Percentiles rank a stretch among this genome's conserved stretches.
Evolutionary conservation across 2,888 invertebrate genomes (phyloP).

Genomic region (Sisyra nigra): DNA sequence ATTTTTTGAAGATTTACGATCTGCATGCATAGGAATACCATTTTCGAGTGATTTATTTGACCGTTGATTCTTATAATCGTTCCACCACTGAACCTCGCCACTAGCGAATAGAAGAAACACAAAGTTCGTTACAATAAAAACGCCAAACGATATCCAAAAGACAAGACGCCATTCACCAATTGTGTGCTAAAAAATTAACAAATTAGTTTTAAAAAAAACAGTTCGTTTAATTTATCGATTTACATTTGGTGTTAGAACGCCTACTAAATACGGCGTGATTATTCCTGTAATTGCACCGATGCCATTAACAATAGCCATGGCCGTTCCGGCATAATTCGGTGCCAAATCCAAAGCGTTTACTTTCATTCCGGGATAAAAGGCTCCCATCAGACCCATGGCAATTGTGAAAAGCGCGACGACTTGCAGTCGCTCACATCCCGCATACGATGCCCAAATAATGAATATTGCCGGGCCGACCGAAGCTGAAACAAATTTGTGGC

Average conservation of each 20-base stretch:
- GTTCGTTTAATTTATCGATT: too few species aligned
- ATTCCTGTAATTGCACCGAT: conserved; percentile 44
- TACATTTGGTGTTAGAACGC: conserved; percentile 41
- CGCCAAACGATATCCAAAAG: conserved; percentile 61
- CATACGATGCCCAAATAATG: conserved; percentile 43
- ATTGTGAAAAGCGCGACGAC: conserved; percentile 38
- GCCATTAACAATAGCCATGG: conserved; percentile 47
- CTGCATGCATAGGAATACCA: too few species aligned
- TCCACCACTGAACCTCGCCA: conserved; percentile 64
- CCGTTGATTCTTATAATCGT: conserved; percentile 25
- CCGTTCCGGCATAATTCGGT: conserved; percentile 44
- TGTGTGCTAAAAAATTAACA: conserved; percentile 34
- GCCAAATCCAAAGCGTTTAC: conserved; percentile 48
- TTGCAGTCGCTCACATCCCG: conserved; percentile 35
- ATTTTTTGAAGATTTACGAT: too few species aligned
- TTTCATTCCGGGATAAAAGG: conserved; percentile 50
- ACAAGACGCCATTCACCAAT: conserved; percentile 57
- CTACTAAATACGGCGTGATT: conserved; percentile 40
- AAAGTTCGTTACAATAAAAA: conserved; percentile 48
- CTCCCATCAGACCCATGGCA: conserved; percentile 49
- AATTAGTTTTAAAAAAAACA: conserved; percentile 10
- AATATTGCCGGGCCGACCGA: conserved; percentile 43
- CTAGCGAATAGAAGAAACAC: conserved; percentile 54
- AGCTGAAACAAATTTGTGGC: conserved; percentile 26
- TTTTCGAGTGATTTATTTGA: too few species aligned